Evolutionary conservation across 2,888 invertebrate species (phyloP).

Genomic region (Archips crataeganus): DNA sequence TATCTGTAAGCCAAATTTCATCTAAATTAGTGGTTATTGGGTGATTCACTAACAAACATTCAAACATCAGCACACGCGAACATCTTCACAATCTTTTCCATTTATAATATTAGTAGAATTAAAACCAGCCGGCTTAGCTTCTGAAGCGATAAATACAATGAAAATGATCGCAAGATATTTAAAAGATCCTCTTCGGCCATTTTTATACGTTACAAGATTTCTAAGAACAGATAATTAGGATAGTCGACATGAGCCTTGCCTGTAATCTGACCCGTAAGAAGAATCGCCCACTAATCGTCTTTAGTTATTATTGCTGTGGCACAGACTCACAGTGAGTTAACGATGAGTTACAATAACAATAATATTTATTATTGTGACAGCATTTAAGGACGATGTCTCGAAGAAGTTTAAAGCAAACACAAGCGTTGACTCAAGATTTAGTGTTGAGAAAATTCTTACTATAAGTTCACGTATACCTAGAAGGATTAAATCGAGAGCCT

Average conservation of each 20-base stretch:
- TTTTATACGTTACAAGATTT: not conserved
- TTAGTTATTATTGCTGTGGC: not conserved
- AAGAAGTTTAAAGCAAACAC: not conserved
- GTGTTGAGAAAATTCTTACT: not conserved
- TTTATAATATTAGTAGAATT: not conserved
- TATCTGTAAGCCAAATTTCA: too few species aligned
- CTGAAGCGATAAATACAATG: not conserved
- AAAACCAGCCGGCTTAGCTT: not conserved
- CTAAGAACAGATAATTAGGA: constrained; percentile 19
- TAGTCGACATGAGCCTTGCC: not conserved
- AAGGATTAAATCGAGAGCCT: too few species aligned
- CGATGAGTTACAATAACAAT: constrained; percentile 6
- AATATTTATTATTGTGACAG: constrained; percentile 10
- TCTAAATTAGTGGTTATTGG: too few species aligned
- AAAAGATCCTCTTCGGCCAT: not conserved
- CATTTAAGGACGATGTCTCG: not conserved
- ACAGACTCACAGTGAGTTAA: not conserved
- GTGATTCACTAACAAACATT: too few species aligned
- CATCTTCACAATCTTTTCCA: too few species aligned
- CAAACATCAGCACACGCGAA: too few species aligned
- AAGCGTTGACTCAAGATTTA: not conserved
- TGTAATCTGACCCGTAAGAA: constrained; percentile 18
- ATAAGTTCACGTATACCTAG: too few species aligned
- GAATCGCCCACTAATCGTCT: not conserved
- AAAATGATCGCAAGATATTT: not conserved